A percentile compares a stretch with the other conserved stretches of the same genome.
phyloP scores from a whole-genome alignment of 2,797 vertebrate genomes.

The Helostoma temminkii region DNA sequence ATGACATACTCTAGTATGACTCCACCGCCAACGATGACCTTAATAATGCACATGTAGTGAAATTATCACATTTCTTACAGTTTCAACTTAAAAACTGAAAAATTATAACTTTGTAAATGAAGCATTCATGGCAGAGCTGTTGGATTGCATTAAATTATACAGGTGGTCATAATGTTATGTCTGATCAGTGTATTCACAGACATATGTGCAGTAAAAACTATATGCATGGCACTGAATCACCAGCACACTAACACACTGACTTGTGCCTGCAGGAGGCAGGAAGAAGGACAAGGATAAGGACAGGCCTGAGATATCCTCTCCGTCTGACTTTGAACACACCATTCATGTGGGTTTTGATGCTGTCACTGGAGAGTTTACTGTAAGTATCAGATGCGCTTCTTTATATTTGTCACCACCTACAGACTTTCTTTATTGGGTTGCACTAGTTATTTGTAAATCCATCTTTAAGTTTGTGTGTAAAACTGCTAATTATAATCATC shows the following conservation, averaged over 20 bases:
- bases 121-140: too few species aligned
- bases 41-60: too few species aligned
- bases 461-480: background rate
- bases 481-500: too few species aligned
- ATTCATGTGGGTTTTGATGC: slow-evolving; percentile 99
- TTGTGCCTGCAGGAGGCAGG: slow-evolving; percentile 85
- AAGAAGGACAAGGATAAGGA: slow-evolving; percentile 98
- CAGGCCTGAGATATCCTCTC: slow-evolving; percentile 96
- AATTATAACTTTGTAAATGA: too few species aligned
- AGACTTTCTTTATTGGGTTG: background rate
- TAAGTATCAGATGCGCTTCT: slow-evolving; percentile 77
- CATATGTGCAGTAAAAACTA: background rate
- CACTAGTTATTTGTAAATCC: background rate
- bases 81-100: too few species aligned
- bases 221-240: background rate
- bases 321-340: slow-evolving; percentile 98
- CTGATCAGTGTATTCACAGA: too few species aligned
- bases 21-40: too few species aligned
- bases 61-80: too few species aligned
- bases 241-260: slow-evolving; percentile 22
- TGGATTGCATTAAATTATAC: too few species aligned
- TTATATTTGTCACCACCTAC: background rate
- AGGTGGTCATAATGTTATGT: too few species aligned
- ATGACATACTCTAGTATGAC: too few species aligned
- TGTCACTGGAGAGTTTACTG: slow-evolving; percentile 98